phyloP scores from a whole-genome alignment of 2,797 vertebrate genomes.

The Malurus leucopterus region DNA sequence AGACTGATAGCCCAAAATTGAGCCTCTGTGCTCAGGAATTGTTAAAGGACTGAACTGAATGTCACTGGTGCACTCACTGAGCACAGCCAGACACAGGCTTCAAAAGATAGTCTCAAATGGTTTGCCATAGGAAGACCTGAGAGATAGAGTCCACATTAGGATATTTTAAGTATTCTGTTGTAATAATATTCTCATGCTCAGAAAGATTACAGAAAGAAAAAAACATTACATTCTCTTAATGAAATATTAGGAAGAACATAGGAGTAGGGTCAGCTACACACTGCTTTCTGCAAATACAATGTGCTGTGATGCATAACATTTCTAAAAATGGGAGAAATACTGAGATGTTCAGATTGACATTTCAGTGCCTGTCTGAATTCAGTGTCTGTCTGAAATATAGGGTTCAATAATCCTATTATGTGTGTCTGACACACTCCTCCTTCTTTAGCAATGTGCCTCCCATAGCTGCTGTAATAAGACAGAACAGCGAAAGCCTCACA shows the following conservation, averaged over 20 bases:
- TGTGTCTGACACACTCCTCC: conserved; percentile 8
- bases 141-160: neutral
- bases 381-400: conserved; percentile 7
- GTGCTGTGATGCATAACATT: neutral
- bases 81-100: neutral
- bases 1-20: neutral
- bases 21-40: neutral
- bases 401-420: conserved; percentile 46
- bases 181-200: neutral
- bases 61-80: neutral
- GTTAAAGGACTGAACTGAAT: neutral
- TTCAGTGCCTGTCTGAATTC: conserved; percentile 19
- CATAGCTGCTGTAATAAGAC: neutral
- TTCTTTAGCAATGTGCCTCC: neutral
- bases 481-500: neutral
- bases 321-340: neutral
- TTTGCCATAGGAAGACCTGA: neutral
- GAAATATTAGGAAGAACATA: neutral
- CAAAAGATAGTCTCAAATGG: neutral
- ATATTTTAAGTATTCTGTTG: neutral
- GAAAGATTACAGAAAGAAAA: neutral
- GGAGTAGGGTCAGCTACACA: neutral
- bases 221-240: neutral
- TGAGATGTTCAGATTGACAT: conserved; percentile 12
- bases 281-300: neutral